Evolutionary conservation across 2,888 invertebrate species (phyloP).

Genomic region (Apocheima hispidaria): DNA sequence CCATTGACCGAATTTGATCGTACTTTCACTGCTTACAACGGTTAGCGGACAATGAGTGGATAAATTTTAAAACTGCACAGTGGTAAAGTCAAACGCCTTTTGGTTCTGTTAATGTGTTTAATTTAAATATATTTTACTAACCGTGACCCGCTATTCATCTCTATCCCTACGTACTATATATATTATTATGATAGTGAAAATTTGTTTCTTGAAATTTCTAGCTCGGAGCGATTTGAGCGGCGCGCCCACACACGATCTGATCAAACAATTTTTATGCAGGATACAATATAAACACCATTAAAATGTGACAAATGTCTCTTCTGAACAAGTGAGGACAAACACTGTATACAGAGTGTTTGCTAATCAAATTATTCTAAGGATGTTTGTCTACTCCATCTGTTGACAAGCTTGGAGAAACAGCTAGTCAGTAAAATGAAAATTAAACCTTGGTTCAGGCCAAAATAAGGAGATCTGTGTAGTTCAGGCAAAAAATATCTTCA

Average conservation of each 20-base stretch:
- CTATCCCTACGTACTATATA: too few species aligned
- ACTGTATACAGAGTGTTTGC: constrained; percentile 43
- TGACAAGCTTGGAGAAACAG: constrained; percentile 12
- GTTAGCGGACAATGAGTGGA: constrained; percentile 1
- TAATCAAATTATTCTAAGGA: constrained; percentile 35
- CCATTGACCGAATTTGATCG: constrained; percentile 33
- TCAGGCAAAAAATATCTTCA: too few species aligned
- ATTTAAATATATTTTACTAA: neutral
- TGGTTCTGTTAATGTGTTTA: neutral
- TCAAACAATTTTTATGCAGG: constrained; percentile 11
- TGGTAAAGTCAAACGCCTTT: neutral
- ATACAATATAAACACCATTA: constrained; percentile 26
- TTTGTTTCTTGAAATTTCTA: too few species aligned
- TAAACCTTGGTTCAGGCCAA: too few species aligned
- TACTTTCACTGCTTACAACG: constrained; percentile 33
- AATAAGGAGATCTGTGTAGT: too few species aligned
- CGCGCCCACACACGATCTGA: constrained; percentile 1
- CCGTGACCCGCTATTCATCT: too few species aligned
- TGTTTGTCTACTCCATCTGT: constrained; percentile 43
- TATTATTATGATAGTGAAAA: too few species aligned
- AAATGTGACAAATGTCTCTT: constrained; percentile 34
- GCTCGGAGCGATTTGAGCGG: too few species aligned
- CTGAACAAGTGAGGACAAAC: constrained; percentile 29
- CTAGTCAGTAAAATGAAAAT: neutral
- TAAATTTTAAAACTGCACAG: neutral